Evolutionary conservation across 2,113 vertebrate species (phyloP), one percentile per base, ranked within the genome.

Genomic region (Rhizomys pruinosus): DNA sequence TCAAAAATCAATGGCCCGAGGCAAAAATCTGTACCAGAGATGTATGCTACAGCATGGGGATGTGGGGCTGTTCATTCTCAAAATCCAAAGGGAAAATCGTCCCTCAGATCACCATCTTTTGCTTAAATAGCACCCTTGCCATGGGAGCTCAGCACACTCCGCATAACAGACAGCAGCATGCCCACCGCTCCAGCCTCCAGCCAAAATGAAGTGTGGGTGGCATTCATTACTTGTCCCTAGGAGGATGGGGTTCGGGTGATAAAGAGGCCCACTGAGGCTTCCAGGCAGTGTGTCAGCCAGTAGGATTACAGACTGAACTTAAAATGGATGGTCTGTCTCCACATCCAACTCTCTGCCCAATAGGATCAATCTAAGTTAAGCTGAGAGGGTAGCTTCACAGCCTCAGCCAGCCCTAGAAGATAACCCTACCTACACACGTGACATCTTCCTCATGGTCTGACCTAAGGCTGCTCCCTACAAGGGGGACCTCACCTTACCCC

Each of bases 1-100:
- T 94, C 90, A 92, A 93, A 93, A 94, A 74, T 55, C 96, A 96
- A 95, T 84, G 90, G 96, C 91, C 93, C 96, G 91, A 68, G 78
- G 91, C 87, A 57, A 94, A 94, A 85, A 8, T 22, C 89, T 76
- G 25, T 27, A 90, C 34, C 74, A 25, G 39, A 82, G 88, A 90
- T 77, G 37, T 81, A 64, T 44, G 74, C 86, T 90, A 27, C 42
- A 42, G 5, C 2, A n/a, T 9, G 23, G 79, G 57, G 66, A 8
- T 32, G 25, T 61, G 77, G 79, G 90, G 90, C 47, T 27, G 57
- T 76, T 89, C 20, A 1, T 71, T 80, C 80, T 74, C 79, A 92
- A 93, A 94, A 15, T 74, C 86, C 47, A 42, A 19, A 91, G 89
- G 61, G 91, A 73, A 85, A 87, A 57, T 15, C 3, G 7, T 16